Evolutionary conservation across 2,888 invertebrate genomes (phyloP), one percentile per base, ranked within the genome.

Genomic region (Mayetiola destructor): DNA sequence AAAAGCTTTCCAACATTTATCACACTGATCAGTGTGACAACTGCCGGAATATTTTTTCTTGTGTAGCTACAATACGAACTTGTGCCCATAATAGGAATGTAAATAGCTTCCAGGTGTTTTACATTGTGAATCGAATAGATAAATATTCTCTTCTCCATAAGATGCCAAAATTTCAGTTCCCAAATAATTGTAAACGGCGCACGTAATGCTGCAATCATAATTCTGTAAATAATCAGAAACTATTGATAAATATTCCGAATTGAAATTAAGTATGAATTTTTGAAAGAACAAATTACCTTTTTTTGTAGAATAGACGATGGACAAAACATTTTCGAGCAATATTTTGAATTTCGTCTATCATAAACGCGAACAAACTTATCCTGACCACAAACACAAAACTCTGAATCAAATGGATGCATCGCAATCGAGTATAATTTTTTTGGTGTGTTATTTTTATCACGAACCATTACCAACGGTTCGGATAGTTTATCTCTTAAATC

Each of bases 141-240:
- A 95, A 62, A 96, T 87, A 64, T 90, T 87, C 60, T 92, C 92
- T 67, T 94, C 91, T 70, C 89, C 93, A 70, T 94, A 95, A 0
- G 91, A 88, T n/a, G 88, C 93, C 12, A 96, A 75, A 56, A 96
- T 82, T 75, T 94, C 91, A 56, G 85, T 80, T 42, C 95, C 95
- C 71, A 88, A 84, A 73, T 89, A 82, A 73, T 89, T 95, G 73
- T 90, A 96, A 2, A 91, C 82, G 8, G 90, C 89, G 66, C 88
- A 89, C 0, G 95, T 94, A 2, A 95, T 80, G 67, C 90, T 85
- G 14, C 77, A 73, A 61, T 71, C 9, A 18, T 60, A 57, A 48
- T 68, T 66, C 60, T 73, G 55, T 37, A 42, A 37, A 58, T 60
- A 56, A 40, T 23, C 29, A 30, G 37, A 12, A 40, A 55, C 54